Base-by-base conservation (phyloP, 1,140 invertebrate species). In the Goniozus legneri region DNA sequence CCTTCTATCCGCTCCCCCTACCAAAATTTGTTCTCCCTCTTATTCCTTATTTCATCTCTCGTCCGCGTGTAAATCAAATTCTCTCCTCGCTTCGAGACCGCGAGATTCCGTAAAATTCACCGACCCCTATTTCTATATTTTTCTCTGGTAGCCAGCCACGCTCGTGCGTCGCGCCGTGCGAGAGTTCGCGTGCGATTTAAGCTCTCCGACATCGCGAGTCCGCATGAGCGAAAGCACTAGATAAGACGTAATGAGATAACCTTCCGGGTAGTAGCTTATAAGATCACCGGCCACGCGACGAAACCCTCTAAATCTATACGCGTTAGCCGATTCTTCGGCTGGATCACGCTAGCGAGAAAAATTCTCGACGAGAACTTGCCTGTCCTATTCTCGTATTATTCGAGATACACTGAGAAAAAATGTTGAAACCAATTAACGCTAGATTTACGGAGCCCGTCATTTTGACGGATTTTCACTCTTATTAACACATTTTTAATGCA, bases 181-280 rank as follows among this genome's bases (percentile, higher is more conserved):
- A n/a, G 59, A 54, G 56, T 46, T 71, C 58, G 69, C 69, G 67
- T 70, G 67, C 58, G 47, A 67, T 71, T 60, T 69, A 71, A 68
- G 65, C 65, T 65, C 62, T 48, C 21, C 40, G 7, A 40, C 27
- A 37, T 22, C 27, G 47, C 38, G 57, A 62, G 62, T 62, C 54
- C 52, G 60, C 56, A 59, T 60, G 54, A 56, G 61, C 58, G 60
- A 65, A 69, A 73, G 66, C 64, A 66, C 50, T 57, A 69, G 71
- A 72, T 72, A 69, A 71, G 60, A 63, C 56, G 57, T 73, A 73
- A 73, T 73, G 65, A 72, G 68, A 72, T 71, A 71, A 73, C 67
- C 67, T 69, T 63, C 53, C 53, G 46, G 44, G 24, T 55, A 36
- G 48, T 15, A 56, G 66, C 64, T 73, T 72, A 73, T 70, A 68